Evolutionary conservation across 2,888 invertebrate genomes (phyloP), one percentile per base, ranked within the genome.

Genomic region (Acrobeloides nanus): DNA sequence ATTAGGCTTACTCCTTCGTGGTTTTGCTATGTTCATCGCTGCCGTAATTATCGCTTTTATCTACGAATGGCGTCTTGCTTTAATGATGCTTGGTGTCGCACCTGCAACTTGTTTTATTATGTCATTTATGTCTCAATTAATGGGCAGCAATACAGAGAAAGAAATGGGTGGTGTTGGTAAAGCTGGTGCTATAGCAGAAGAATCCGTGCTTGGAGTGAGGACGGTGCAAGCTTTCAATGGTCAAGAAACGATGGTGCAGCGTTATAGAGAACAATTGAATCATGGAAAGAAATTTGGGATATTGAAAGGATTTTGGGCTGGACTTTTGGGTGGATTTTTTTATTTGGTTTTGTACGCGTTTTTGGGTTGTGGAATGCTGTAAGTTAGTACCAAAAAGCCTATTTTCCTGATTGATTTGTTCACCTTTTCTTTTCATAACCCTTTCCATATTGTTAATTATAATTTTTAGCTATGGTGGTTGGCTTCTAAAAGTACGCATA

Each of bases 151-250:
- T 7, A 34, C 55, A 24, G 26, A 26, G 10, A 45, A 52, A 21
- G 47, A 55, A 18, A 31, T 38, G 27, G 18, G 40, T 1, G 29
- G 21, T 10, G 31, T 41, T 3, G 55, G 52, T 8, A 39, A 41
- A n/a, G 48, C 55, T 10, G 46, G 41, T 1, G 50, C 46, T 2
- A 40, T 55, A 12, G 20, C 56, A 26, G 50, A 55, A 38, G 55
- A 55, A 39, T 35, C 48, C 38, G 26, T 55, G 6, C 46, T 53
- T 38, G 50, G 57, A 40, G 55, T 55, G 15, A 54, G 44, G 23
- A 55, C 55, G 1, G 52, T 55, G 8, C 53, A 53, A 24, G 50
- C 56, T 10, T 55, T 45, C 42, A 57, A 57, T 24, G 55, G 56
- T 10, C 37, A 55, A 37, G 20, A n/a, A 12, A 24, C 41, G 25